These are phyloP conservation scores for Lytechinus pictus DNA, from an alignment of 35 echinoderm and acorn worm genomes.

Conservation along the genomic window DNA sequence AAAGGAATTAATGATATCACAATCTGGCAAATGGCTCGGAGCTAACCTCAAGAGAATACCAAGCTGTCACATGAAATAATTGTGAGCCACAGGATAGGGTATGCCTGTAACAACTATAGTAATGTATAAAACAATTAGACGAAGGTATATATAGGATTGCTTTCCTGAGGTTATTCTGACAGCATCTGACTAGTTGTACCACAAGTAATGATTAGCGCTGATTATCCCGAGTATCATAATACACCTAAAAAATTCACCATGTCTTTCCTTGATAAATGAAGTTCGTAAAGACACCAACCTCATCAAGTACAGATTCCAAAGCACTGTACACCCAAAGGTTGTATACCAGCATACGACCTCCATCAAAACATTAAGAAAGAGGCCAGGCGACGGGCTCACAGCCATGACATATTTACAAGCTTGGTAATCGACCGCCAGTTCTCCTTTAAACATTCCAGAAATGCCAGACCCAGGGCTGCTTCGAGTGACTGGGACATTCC, in stretches of 20 bases:
- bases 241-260: background rate
- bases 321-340: background rate
- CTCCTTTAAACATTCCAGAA: constrained; percentile 31
- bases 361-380: background rate
- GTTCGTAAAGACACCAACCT: background rate
- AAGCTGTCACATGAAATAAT: constrained; percentile 4
- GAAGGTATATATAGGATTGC: background rate
- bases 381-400: background rate
- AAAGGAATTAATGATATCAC: background rate
- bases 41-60: background rate
- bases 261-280: background rate
- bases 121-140: background rate
- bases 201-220: background rate
- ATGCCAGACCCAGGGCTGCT: background rate
- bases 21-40: background rate
- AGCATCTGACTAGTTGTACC: background rate
- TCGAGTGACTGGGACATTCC: constrained; percentile 16
- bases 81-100: background rate
- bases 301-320: background rate
- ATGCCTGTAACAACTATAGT: background rate
- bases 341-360: background rate
- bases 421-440: background rate
- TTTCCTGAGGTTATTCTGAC: background rate
- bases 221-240: background rate
- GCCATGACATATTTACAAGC: background rate